Base-by-base conservation (phyloP, 2,888 invertebrate species). In the Cheilosia impressa region DNA sequence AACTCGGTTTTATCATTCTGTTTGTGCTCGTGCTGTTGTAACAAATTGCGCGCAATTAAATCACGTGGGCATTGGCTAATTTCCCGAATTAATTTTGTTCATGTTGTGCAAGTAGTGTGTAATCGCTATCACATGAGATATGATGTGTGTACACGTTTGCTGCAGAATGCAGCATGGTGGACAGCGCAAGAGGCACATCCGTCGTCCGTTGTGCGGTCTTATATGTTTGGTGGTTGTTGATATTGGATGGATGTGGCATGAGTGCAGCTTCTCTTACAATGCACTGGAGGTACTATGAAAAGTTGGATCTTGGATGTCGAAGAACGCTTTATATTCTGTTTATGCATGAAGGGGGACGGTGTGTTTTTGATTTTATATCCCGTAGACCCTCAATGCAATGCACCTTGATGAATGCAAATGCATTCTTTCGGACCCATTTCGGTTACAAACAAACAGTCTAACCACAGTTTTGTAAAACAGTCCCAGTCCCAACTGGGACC, bases 11-110 rank as follows among this genome's bases (percentile, higher is more conserved):
- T 63, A 69, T 75, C 73, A 75, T 68, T 69, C 34, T 53, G 19
- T 31, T 60, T 31, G 55, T 47, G 58, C 15, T 68, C 24, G 27
- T 27, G 71, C 58, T 65, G 58, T 71, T 38, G 17, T 58, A 68
- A 82, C 72, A 73, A 87, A 87, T 87, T 82, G 82, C 43, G 50
- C 41, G 72, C 72, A 83, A 81, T 87, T 84, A 79, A 84, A 84
- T 82, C 79, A 87, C 81, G 87, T 87, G 84, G 87, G 87, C 83
- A 84, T 57, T 72, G 69, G 76, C 78, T 82, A 81, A 85, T 87
- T 87, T 84, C 52, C 58, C 43, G 63, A 83, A 87, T 87, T 87
- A 83, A 87, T 87, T 87, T 73, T 41, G 72, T 34, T 34, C 53
- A 60, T 72, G 60, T 73, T 52, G 53, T 73, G 17, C 50, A 41